Evolutionary conservation across 2,113 vertebrate genomes (phyloP), one percentile per base, ranked within the genome.

Genomic region (Tragulus kanchil): DNA sequence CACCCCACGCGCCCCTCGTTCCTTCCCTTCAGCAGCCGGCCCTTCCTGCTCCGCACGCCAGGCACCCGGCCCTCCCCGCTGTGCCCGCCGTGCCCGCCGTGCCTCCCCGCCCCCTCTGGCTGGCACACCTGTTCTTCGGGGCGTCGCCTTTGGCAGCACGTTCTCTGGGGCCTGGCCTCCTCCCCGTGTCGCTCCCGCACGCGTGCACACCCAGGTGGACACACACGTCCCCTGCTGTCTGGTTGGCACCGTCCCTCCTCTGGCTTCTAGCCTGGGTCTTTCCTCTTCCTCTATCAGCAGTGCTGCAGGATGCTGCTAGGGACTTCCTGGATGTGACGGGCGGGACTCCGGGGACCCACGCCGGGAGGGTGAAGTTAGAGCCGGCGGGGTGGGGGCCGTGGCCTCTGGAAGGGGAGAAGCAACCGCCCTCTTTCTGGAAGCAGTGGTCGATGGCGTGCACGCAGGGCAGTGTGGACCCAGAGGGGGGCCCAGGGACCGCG

Each of bases 121-220:
- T 3, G 19, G 48, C 8, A 11, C 56, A 23, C 10, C 36, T 25
- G 1, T 3, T 48, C 11, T 25, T 14, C n/a, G 31, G 67, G n/a
- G 54, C 52, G 2, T 3, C 8, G 3, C 2, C 9, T 54, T 42
- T 6, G 14, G 52, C 45, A 19, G 31, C 9, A 8, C 2, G 0
- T 65, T 42, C n/a, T 21, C 58, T 2, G 15, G 1, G 4, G 13
- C 71, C 52, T 85, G 28, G 36, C 36, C 36, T 36, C 36, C 36
- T 36, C 36, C 36, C 36, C 36, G 36, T 36, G 36, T 36, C 36
- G 36, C 36, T 36, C 36, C 36, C 36, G 36, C 36, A 36, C 36
- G 36, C 36, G 36, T 36, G 36, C 36, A 36, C 36, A 36, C 36
- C 36, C 36, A 36, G 36, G 36, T 36, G 36, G 36, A 36, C 36